A percentile compares a stretch with the other conserved stretches of the same genome.
Evolutionary conservation across 2,113 vertebrate genomes (phyloP).

Genomic region (Trematomus loennbergii): DNA sequence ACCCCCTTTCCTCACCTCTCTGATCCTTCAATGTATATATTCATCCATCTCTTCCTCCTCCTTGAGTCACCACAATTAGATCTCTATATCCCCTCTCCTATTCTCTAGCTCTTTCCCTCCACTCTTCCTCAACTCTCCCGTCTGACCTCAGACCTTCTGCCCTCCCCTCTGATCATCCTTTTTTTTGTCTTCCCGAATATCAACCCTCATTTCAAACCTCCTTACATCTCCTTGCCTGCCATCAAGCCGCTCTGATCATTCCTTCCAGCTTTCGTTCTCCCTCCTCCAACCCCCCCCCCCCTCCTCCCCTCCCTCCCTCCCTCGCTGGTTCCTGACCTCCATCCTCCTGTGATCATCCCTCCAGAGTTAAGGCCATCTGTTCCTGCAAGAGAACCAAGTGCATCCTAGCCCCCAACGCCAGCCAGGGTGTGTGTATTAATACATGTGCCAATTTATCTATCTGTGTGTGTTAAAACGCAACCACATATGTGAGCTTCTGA

Average conservation of each 20-base stretch:
- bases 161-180: slow-evolving; percentile 32
- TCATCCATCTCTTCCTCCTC: not conserved
- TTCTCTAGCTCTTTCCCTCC: slow-evolving; percentile 18
- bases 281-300: not conserved
- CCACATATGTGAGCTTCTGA: slow-evolving; percentile 1
- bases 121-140: slow-evolving; percentile 21
- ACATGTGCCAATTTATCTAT: slow-evolving; percentile 45
- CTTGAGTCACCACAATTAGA: slow-evolving; percentile 34
- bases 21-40: slow-evolving; percentile 33
- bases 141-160: slow-evolving; percentile 12
- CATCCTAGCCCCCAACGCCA: slow-evolving; percentile 34
- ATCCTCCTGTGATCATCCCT: slow-evolving; percentile 81
- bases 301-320: slow-evolving; percentile 41
- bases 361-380: slow-evolving; percentile 82
- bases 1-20: slow-evolving; percentile 31
- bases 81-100: slow-evolving; percentile 7
- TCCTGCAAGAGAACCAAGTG: slow-evolving; percentile 75
- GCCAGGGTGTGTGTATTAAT: slow-evolving; percentile 58
- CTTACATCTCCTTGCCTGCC: slow-evolving; percentile 54
- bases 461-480: slow-evolving; percentile 40
- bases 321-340: slow-evolving; percentile 78
- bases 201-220: slow-evolving; percentile 50
- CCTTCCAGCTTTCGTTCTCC: slow-evolving; percentile 34
- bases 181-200: slow-evolving; percentile 50
- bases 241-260: slow-evolving; percentile 67